Percentiles rank a stretch among this genome's conserved stretches.
Conservation (phyloP, 2,797 vertebrate genomes). For the Euthynnus affinis region DNA sequence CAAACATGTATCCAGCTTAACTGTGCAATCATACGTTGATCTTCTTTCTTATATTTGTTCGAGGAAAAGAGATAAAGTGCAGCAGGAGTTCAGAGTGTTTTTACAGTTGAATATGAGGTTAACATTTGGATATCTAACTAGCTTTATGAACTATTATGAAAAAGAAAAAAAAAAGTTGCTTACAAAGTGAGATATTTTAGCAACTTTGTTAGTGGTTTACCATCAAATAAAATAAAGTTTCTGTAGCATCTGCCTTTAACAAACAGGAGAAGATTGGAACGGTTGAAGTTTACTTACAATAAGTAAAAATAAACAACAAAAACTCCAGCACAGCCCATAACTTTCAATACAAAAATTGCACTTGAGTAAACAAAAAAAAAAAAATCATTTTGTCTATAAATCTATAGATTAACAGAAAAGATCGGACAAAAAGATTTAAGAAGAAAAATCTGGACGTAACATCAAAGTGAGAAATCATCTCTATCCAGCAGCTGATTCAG, state of each 20-base stretch:
- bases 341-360: constrained; percentile 16
- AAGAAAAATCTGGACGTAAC: neutral
- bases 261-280: neutral
- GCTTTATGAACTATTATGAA: neutral
- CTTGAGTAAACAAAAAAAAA: constrained; percentile 13
- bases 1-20: too few relatives aligned
- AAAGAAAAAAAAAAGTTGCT: neutral
- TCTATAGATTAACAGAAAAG: neutral
- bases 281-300: too few relatives aligned
- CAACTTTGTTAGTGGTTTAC: neutral
- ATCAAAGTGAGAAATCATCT: too few relatives aligned
- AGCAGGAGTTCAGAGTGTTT: neutral
- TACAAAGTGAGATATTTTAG: neutral
- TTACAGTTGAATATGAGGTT: neutral
- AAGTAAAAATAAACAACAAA: neutral
- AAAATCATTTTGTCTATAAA: neutral
- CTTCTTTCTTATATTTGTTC: neutral
- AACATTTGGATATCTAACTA: neutral
- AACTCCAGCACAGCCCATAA: neutral
- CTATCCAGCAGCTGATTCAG: neutral
- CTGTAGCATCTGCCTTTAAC: neutral
- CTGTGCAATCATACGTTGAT: neutral
- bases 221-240: too few relatives aligned
- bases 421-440: too few relatives aligned
- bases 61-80: constrained; percentile 39